Evolutionary conservation across 1,140 invertebrate species (phyloP).

Genomic region (Drosophila oshimai): DNA sequence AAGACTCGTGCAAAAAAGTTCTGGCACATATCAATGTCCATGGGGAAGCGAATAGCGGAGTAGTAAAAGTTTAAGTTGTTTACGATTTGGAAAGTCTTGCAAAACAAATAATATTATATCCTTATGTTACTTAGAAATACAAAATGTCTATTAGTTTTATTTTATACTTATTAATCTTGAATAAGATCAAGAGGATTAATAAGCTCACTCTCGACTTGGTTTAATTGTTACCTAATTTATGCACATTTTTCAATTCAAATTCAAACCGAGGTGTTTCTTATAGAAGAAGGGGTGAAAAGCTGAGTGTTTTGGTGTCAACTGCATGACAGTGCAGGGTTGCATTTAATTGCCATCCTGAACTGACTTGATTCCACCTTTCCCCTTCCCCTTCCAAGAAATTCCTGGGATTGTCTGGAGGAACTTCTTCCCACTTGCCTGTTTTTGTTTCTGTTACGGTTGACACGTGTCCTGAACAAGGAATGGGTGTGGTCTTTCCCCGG

Average conservation of each 20-base stretch:
- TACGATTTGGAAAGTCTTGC: background rate
- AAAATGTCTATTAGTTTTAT: too few species aligned
- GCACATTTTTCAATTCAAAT: slow-evolving; percentile 11
- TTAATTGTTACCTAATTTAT: slow-evolving; percentile 31
- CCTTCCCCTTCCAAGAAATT: background rate
- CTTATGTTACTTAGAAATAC: too few species aligned
- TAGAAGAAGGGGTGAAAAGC: background rate
- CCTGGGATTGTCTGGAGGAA: background rate
- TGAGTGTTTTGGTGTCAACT: slow-evolving; percentile 4
- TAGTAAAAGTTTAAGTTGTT: background rate
- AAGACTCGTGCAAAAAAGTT: background rate
- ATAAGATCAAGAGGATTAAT: slow-evolving; percentile 19
- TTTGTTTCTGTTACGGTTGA: slow-evolving; percentile 24
- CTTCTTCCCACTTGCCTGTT: background rate
- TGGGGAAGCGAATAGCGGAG: background rate
- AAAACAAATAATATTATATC: too few species aligned
- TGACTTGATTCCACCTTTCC: background rate
- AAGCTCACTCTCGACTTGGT: slow-evolving; percentile 3
- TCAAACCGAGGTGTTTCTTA: background rate
- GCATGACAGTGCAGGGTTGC: slow-evolving; percentile 19
- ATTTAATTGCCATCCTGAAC: slow-evolving; percentile 22
- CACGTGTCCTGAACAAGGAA: slow-evolving; percentile 42
- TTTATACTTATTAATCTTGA: background rate
- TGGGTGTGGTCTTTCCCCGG: slow-evolving; percentile 2
- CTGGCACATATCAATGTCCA: background rate